Evolutionary conservation across 1,140 invertebrate species (phyloP), one percentile per base, ranked within the genome.

Genomic region (Drosophila nebulosa): DNA sequence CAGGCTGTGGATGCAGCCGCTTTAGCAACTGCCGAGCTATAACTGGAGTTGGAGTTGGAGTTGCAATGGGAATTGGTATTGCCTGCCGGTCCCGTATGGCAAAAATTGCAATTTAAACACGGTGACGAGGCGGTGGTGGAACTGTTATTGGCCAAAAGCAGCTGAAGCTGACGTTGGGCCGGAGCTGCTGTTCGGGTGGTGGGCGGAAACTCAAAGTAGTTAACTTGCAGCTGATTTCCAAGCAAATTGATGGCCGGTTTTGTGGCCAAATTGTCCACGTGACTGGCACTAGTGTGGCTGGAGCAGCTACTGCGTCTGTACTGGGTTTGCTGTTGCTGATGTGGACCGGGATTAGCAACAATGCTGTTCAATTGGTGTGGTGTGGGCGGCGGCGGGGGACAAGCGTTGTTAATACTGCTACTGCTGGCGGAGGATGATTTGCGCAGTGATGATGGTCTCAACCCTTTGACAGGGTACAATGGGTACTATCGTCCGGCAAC

Each of bases 401-500:
- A 90, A 74, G 89, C 81, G 81, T 77, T 90, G 73, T 73, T 90
- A 62, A 89, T 89, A 83, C 77, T 89, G 74, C 77, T 85, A 74
- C 75, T 85, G 88, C 84, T 78, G 77, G 78, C 65, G 72, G 78
- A 85, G 74, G 88, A 90, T 84, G 90, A 81, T 85, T 91, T 90
- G 39, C 89, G 89, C 75, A 91, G 83, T 75, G 90, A 91, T 88
- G 89, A 88, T 86, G 89, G 88, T 88, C 90, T 90, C 75, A 91
- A 83, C 79, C 90, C 90, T 78, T 91, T 91, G 69, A 81, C 89
- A 89, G 90, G 90, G 88, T 91, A 89, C 71, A 90, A 90, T 81
- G 90, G 90, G 83, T 91, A 91, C 90, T 91, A 91, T 91, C 90
- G 90, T 76, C 90, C 90, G 78, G 90, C 90, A 91, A 91, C 78